Evolutionary conservation across 2,888 invertebrate genomes (phyloP), one percentile per base, ranked within the genome.

Genomic region (Theristus sp.): DNA sequence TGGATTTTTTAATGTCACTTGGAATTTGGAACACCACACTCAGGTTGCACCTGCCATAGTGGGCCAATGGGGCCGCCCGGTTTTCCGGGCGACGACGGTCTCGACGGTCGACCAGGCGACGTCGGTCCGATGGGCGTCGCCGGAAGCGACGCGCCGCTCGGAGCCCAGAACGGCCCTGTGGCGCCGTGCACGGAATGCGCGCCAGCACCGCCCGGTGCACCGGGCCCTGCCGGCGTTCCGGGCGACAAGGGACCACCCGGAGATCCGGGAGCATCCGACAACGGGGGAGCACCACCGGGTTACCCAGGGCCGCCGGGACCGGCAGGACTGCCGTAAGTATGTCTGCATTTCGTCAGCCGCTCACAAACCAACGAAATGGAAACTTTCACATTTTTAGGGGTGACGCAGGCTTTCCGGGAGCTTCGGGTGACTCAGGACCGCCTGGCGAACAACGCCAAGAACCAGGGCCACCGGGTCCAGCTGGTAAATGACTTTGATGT

Each of bases 301-400:
- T 27, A 27, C 28, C 25, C 56, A 56, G 56, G 56, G 17, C 24
- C 26, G 10, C 56, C 17, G 13, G 56, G 56, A n/a, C 10, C 30
- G 56, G 22, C 25, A 10, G 56, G 56, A 10, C 26, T 13, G 10
- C 56, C 56, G 27, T 38, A 13, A 38, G 38, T 38, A n/a, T n/a
- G n/a, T n/a, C 17, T 38, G 10, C 38, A 38, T 38, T 38, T 38
- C 17, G 38, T 6, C 38, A 38, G 38, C 10, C 17, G 38, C 17
- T 38, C 38, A 38, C 38, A 38, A 6, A 38, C 17, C 17, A 17
- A 13, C 6, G 10, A 38, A 13, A 38, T 6, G 10, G 17, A 13
- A 38, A 38, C 38, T 17, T 6, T 17, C 38, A 38, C 38, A 38
- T 38, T 38, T 38, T 38, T 17, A 38, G 77, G 70, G 63, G 67